These are phyloP conservation scores for Bolborhynchus lineola DNA, from an alignment of 2,113 vertebrate species.

Conservation along the genomic window DNA sequence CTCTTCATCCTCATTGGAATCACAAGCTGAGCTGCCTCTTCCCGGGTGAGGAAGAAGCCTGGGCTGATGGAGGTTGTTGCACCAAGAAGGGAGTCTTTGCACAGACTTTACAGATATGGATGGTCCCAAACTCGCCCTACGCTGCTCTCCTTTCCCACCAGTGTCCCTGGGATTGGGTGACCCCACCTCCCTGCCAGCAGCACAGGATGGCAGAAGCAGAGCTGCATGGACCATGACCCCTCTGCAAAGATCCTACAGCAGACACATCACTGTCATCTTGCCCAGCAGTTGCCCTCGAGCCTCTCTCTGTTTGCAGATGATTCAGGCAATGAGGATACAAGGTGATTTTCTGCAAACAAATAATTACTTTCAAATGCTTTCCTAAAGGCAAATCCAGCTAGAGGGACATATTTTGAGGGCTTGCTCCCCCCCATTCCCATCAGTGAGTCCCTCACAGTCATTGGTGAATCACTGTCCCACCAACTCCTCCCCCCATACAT, in stretches of 20 bases:
- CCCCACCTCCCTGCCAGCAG: background rate
- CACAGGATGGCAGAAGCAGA: fast-evolving
- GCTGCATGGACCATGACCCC: background rate
- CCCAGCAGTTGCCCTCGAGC: background rate
- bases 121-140: fast-evolving
- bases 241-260: background rate
- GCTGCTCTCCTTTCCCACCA: background rate
- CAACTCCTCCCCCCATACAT: background rate
- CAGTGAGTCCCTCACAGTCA: background rate
- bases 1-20: fast-evolving
- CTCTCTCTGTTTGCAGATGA: background rate
- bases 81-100: background rate
- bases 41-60: background rate
- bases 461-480: background rate
- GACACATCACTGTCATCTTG: fast-evolving
- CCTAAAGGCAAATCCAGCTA: background rate
- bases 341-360: background rate
- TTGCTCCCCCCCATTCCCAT: background rate
- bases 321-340: background rate
- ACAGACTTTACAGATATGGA: background rate
- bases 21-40: background rate
- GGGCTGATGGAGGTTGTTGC: background rate
- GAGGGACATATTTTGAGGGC: background rate
- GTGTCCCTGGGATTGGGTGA: fast-evolving
- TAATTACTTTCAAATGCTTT: background rate